Evolutionary conservation across 2,888 invertebrate genomes (phyloP), one percentile per base, ranked within the genome.

Genomic region (Bembecia ichneumoniformis): DNA sequence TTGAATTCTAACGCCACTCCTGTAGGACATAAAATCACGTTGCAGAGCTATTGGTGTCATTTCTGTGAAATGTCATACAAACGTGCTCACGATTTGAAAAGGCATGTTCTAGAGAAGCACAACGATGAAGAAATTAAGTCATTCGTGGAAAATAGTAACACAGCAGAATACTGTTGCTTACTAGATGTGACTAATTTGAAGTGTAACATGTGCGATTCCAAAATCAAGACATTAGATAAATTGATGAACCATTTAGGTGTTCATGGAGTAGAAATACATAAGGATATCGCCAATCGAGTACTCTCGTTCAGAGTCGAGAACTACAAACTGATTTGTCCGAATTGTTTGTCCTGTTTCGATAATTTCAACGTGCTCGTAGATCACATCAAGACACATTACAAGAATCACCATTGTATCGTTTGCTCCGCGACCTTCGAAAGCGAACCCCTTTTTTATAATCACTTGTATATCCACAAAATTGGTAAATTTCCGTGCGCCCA

Each of bases 251-350:
- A 82, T 58, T 59, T 82, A 14, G 71, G 68, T 47, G 61, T 60
- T 0, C 80, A 82, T 34, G 62, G 68, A 0, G 71, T 68, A 40
- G 53, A 64, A 16, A 70, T 79, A 49, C 71, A 77, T 55, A 63
- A 66, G 35, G 72, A 77, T 48, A 67, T 82, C 3, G 78, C 77
- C 47, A 79, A 74, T 51, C 77, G 78, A 46, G 71, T 82, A 10
- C 35, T 81, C 35, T 73, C 74, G 1, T 64, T 72, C 16, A 68
- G 69, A 35, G 67, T 64, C 48, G 62, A 59, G 7, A 58, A 58
- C 0, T 52, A 54, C 0, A 57, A 57, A n/a, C 47, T 69, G 1
- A 43, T 60, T 3, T 76, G 76, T 49, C 66, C 64, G 0, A 63
- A 68, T 0, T 77, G 77, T 43, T 55, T 52, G 0, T 16, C 49